Percentiles rank a stretch among this genome's conserved stretches.
These are phyloP conservation scores for Forbesichthys papilliferus DNA, from an alignment of 2,113 vertebrate genomes.

Conservation along the genomic window DNA sequence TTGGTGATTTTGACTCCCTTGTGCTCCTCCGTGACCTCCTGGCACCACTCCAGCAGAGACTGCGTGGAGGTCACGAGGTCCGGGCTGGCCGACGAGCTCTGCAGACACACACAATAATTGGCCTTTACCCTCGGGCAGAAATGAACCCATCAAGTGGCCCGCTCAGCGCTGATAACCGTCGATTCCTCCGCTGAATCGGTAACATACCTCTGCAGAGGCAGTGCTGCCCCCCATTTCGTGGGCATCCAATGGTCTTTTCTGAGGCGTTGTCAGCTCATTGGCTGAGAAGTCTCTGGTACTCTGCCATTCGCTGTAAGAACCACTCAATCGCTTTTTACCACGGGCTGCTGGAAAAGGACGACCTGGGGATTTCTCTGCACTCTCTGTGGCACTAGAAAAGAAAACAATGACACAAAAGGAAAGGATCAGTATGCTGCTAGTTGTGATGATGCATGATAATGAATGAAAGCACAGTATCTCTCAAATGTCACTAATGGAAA, in stretches of 20 bases:
- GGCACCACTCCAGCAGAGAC: constrained; percentile 86
- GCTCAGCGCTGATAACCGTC: not conserved
- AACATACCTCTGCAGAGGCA: constrained; percentile 39
- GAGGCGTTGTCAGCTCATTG: constrained; percentile 13
- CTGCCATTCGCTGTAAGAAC: constrained; percentile 26
- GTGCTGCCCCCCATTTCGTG: constrained; percentile 13
- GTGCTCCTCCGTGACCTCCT: constrained; percentile 80
- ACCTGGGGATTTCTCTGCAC: constrained; percentile 12
- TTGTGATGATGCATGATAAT: not conserved
- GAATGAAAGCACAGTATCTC: not conserved
- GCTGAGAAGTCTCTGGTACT: not conserved
- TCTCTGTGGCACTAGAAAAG: constrained; percentile 28
- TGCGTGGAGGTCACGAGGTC: constrained; percentile 78
- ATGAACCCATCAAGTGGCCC: not conserved
- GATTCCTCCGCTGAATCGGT: not conserved
- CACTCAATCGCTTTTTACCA: constrained; percentile 36
- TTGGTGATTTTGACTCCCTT: constrained; percentile 83
- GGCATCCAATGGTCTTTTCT: constrained; percentile 32
- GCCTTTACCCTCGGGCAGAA: not conserved
- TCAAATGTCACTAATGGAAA: not conserved
- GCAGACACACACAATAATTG: constrained; percentile 16
- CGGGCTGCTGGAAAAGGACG: not conserved
- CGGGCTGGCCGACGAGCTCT: constrained; percentile 36
- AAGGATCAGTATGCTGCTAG: no score
- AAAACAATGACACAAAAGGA: not conserved